A percentile compares a stretch with the other conserved stretches of the same genome.
These are phyloP conservation scores for Arctopsyche grandis DNA, from an alignment of 1,140 invertebrate genomes.

Conservation along the genomic window DNA sequence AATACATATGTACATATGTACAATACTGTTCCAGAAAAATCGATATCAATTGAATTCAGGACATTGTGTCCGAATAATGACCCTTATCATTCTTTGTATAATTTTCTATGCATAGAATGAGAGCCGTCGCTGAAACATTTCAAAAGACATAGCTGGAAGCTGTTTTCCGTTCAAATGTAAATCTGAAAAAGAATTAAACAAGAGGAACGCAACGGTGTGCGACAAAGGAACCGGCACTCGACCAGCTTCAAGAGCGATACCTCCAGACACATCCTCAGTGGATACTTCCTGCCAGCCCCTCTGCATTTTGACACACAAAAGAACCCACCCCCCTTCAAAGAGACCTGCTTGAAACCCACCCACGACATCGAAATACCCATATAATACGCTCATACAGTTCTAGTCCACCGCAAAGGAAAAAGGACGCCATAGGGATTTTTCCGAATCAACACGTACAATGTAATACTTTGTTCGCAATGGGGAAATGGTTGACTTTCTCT, in stretches of 20 bases:
- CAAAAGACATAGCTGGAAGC: background rate
- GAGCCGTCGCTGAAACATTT: no score
- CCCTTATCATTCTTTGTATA: no score
- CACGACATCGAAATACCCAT: background rate
- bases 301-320: constrained; percentile 25
- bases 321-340: background rate
- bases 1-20: no score
- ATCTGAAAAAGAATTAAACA: constrained; percentile 29
- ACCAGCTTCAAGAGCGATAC: constrained; percentile 10
- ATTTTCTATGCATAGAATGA: no score
- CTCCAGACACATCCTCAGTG: constrained; percentile 16
- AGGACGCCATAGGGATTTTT: constrained; percentile 3
- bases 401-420: background rate
- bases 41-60: no score
- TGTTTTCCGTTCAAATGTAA: constrained; percentile 26
- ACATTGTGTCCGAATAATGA: no score
- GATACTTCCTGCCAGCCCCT: constrained; percentile 31
- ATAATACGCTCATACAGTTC: no score
- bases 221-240: constrained; percentile 27
- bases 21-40: no score
- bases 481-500: background rate
- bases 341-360: background rate
- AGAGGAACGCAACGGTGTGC: constrained; percentile 4
- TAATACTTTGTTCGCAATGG: background rate
- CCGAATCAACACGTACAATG: constrained; percentile 16